A percentile compares a stretch with the other conserved stretches of the same genome.
phyloP scores from a whole-genome alignment of 2,888 invertebrate species.

The Crocallis elinguaria region DNA sequence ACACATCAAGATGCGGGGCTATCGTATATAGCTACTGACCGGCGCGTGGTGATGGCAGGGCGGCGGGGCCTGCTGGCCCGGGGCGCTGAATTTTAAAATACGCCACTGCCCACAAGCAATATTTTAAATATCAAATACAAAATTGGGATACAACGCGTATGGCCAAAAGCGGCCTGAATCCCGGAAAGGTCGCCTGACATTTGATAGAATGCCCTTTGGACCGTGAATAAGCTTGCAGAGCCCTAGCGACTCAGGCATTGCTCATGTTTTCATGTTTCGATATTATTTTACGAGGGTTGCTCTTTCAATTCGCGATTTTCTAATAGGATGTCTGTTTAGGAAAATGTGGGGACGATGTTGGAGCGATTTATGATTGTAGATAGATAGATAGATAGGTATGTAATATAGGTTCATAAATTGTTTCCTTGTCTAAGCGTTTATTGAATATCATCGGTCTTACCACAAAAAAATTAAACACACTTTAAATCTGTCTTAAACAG shows the following conservation, averaged over 20 bases:
- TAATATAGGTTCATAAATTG: no score
- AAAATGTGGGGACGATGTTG: neutral
- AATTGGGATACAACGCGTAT: constrained; percentile 49
- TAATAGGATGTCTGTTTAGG: constrained; percentile 1
- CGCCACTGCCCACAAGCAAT: no score
- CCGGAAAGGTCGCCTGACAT: constrained; percentile 59
- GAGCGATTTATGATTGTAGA: neutral
- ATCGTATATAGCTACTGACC: no score
- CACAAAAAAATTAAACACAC: no score
- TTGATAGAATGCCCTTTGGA: constrained; percentile 74
- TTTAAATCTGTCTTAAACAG: no score
- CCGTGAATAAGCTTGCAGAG: constrained; percentile 59
- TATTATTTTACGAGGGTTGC: constrained; percentile 32
- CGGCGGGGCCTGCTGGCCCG: no score
- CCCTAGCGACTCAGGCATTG: constrained; percentile 18
- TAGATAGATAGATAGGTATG: neutral
- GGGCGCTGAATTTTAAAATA: no score
- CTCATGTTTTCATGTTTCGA: constrained; percentile 30
- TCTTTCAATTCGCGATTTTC: constrained; percentile 27
- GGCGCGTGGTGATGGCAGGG: no score
- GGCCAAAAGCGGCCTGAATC: constrained; percentile 43
- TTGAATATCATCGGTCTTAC: no score
- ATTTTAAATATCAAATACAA: neutral
- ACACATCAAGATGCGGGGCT: no score
- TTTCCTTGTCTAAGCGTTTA: no score